Evolutionary conservation across 1,140 invertebrate species (phyloP), one percentile per base, ranked within the genome.

Genomic region (Lasaia peninsularis): DNA sequence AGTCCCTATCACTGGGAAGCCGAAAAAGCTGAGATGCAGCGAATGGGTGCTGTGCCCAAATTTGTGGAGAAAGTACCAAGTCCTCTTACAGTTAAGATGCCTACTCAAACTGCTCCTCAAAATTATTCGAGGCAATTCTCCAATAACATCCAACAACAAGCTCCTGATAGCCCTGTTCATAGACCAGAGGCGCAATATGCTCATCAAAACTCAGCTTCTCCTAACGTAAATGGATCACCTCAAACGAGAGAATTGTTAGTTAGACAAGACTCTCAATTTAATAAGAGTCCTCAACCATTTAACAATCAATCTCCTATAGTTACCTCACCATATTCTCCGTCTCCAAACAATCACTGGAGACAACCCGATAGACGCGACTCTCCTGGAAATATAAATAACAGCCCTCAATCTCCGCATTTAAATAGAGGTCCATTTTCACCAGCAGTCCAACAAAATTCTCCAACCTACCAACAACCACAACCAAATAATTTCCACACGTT

Each of bases 1-100:
- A 90, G 89, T 58, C 89, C 89, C 6, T 90, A 90, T 48, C 89
- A 90, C 49, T 90, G 89, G 88, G 87, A 90, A 68, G 69, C 77
- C 8, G 89, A 90, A 60, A 76, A 87, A 49, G 82, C 80, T 5
- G 80, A 89, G n/a, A 52, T 74, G 16, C 69, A 82, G 33, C 71
- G 71, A 18, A 72, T 86, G 57, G 88, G 85, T 10, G 62, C 71
- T 14, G 78, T 88, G 5, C 88, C 88, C 2, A 90, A 89, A 62
- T 90, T 86, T 64, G 60, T 80, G 21, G 86, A 89, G 31, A 89
- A 89, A 58, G 76, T 79, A 4, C 85, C 88, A 1, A 88, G 77
- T 68, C 87, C 86, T n/a, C 62, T 88, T 50, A 88, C 85, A 5
- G 85, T 88, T 0, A 82, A 89, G 60, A 77, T 89, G 65, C 86